Conservation (phyloP, 1,140 invertebrate genomes). For the Lucilia sericata region DNA sequence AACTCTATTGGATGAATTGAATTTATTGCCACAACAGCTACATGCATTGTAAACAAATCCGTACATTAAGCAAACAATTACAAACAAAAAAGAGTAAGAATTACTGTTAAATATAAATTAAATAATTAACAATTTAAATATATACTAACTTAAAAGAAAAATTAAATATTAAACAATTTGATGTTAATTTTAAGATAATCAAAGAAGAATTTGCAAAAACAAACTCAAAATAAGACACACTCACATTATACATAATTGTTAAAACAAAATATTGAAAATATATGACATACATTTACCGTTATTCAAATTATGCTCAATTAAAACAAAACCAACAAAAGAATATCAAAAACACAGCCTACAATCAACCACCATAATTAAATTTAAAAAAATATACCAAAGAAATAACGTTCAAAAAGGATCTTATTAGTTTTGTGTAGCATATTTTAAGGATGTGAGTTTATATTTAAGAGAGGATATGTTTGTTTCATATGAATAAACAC, state of each 20-base stretch:
- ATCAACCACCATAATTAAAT: too few relatives aligned
- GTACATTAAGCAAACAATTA: not conserved
- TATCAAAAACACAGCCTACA: not conserved
- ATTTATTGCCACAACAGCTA: not conserved
- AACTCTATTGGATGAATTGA: not conserved
- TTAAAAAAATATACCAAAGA: too few relatives aligned
- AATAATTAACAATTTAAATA: slow-evolving; percentile 14
- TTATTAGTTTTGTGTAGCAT: too few relatives aligned
- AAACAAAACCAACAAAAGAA: not conserved
- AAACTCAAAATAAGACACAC: not conserved
- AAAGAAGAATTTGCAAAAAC: not conserved
- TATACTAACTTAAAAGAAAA: not conserved
- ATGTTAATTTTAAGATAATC: slow-evolving; percentile 6
- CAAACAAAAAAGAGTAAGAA: not conserved
- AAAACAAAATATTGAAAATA: not conserved
- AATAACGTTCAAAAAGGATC: too few relatives aligned
- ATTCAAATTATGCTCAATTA: not conserved
- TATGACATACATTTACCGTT: not conserved
- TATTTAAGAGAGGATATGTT: too few relatives aligned
- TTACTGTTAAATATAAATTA: not conserved
- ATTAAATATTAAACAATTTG: slow-evolving; percentile 4
- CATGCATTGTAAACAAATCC: not conserved
- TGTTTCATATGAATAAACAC: not conserved
- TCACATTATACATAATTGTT: not conserved
- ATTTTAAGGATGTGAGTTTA: too few relatives aligned